phyloP scores from a whole-genome alignment of 1,140 invertebrate genomes.

The Charaxes varanes region DNA sequence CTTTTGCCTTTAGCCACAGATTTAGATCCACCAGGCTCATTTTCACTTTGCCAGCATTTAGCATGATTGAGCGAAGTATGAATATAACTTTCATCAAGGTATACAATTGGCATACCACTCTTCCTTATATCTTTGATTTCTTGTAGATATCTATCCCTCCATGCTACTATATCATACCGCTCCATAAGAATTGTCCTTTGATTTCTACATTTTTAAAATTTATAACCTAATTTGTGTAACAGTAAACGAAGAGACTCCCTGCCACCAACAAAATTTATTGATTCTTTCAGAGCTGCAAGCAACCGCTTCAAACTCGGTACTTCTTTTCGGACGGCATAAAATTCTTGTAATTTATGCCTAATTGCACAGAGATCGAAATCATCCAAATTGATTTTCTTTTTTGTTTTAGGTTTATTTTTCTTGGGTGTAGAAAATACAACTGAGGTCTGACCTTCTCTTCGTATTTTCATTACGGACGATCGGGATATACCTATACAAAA shows the following conservation, averaged over 20 bases:
- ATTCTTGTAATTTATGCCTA: neutral
- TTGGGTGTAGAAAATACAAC: slow-evolving; percentile 36
- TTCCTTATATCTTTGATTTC: neutral
- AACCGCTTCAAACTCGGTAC: neutral
- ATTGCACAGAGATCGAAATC: too few relatives aligned
- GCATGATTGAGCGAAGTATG: neutral
- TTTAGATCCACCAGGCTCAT: neutral
- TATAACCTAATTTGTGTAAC: neutral
- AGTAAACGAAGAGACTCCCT: neutral
- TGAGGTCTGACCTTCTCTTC: too few relatives aligned
- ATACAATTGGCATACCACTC: neutral
- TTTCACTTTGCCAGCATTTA: slow-evolving; percentile 1
- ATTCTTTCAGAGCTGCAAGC: neutral
- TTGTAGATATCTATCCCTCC: too few relatives aligned
- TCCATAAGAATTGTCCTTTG: too few relatives aligned
- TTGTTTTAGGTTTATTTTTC: too few relatives aligned
- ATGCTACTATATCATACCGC: too few relatives aligned
- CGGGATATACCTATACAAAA: too few relatives aligned
- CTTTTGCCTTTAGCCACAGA: neutral
- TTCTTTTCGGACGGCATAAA: slow-evolving; percentile 2
- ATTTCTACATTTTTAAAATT: neutral
- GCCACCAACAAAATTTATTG: too few relatives aligned
- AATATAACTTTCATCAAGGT: neutral
- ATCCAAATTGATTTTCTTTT: too few relatives aligned
- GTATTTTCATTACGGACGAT: too few relatives aligned